phyloP scores from a whole-genome alignment of 2,113 vertebrate genomes.

The Blennius ocellaris region DNA sequence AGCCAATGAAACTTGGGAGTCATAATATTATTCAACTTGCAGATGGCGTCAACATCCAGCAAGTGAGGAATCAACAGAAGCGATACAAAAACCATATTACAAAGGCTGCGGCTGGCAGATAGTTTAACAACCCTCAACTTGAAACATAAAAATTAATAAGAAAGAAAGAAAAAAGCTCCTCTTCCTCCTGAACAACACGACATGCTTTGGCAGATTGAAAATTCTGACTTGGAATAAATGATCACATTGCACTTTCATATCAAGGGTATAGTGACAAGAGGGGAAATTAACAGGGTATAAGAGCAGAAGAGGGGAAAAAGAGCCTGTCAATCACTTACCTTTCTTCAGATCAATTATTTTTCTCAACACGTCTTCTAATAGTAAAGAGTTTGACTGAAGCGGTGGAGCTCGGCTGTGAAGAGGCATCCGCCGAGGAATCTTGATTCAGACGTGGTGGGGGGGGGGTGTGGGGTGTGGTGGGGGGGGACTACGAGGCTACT shows the following conservation, averaged over 20 bases:
- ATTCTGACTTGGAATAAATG: conserved; percentile 7
- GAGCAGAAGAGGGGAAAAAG: conserved; percentile 40
- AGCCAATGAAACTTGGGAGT: conserved; percentile 6
- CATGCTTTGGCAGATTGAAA: conserved; percentile 8
- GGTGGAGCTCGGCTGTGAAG: conserved; percentile 24
- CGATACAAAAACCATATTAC: not conserved
- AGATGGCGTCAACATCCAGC: not conserved
- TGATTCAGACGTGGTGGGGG: conserved; percentile 18
- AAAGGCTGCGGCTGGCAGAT: not conserved
- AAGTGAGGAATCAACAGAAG: not conserved
- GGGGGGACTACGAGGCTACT: conserved; percentile 18
- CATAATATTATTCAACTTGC: conserved; percentile 15
- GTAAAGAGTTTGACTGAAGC: conserved; percentile 20
- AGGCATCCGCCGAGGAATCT: conserved; percentile 16
- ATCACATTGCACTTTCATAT: conserved; percentile 40
- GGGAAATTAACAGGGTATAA: conserved; percentile 32
- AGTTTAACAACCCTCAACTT: conserved; percentile 7
- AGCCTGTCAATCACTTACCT: conserved; percentile 64
- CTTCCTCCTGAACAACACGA: conserved; percentile 1
- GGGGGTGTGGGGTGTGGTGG: conserved; percentile 1
- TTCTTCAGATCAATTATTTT: conserved; percentile 32
- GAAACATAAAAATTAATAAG: conserved; percentile 1
- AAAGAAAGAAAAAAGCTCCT: too few species aligned
- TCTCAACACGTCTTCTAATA: conserved; percentile 34
- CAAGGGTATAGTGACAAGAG: conserved; percentile 31